Evolutionary conservation across 2,797 vertebrate genomes (phyloP).

Genomic region (Phalanger gymnotis): DNA sequence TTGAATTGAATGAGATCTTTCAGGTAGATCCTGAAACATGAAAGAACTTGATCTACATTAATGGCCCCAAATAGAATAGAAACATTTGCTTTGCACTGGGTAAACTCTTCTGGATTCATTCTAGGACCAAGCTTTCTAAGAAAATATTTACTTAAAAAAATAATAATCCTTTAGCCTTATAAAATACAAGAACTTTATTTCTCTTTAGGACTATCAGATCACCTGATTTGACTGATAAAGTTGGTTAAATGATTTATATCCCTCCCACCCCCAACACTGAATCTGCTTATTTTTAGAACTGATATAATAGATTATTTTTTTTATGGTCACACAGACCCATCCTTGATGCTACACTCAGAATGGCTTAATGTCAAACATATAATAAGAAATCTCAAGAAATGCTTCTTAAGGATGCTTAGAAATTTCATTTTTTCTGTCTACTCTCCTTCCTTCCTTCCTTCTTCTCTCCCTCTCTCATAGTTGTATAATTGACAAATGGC

Average conservation of each 20-base stretch:
- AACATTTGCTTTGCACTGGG: neutral
- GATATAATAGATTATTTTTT: neutral
- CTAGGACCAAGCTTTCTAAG: slow-evolving; percentile 14
- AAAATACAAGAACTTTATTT: slow-evolving; percentile 47
- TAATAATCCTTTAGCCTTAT: slow-evolving; percentile 27
- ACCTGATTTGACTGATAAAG: neutral
- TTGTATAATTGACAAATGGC: neutral
- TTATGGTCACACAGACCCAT: neutral
- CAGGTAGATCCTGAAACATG: slow-evolving; percentile 11
- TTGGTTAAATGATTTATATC: neutral
- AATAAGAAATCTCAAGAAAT: neutral
- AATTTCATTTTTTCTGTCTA: neutral
- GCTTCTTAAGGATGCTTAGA: neutral
- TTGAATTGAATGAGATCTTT: neutral
- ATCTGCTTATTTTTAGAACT: neutral
- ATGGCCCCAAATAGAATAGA: neutral
- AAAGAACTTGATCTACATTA: slow-evolving; percentile 27
- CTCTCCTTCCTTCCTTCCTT: too few relatives aligned
- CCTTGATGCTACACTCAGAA: neutral
- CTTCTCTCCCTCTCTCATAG: neutral
- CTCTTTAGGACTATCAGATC: slow-evolving; percentile 3
- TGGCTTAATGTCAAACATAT: neutral
- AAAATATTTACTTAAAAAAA: slow-evolving; percentile 30
- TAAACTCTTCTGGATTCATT: neutral
- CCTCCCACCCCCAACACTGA: neutral